A percentile compares a stretch with the other conserved stretches of the same genome.
Conservation (phyloP, 2,888 invertebrate genomes). For the Unio pictorum region DNA sequence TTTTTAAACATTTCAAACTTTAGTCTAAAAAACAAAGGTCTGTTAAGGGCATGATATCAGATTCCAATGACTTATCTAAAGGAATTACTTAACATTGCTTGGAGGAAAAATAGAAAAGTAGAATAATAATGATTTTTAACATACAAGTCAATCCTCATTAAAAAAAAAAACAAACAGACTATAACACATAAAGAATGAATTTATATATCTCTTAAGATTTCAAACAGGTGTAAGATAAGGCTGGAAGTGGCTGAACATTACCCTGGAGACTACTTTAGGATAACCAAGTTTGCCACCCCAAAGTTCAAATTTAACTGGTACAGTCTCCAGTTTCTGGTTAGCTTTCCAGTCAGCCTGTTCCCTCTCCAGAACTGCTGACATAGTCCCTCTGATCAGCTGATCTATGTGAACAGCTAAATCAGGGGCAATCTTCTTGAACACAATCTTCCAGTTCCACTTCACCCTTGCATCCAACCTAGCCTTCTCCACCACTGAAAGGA, state of each 20-base stretch:
- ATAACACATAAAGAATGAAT: no score
- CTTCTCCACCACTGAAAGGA: slow-evolving; percentile 57
- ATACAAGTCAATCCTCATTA: no score
- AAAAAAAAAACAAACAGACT: no score
- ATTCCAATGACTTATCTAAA: no score
- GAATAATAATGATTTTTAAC: no score
- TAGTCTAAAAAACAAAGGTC: no score
- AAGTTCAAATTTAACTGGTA: slow-evolving; percentile 38
- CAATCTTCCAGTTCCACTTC: slow-evolving; percentile 64
- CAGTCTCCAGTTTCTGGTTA: slow-evolving; percentile 39
- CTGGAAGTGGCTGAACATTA: slow-evolving; percentile 10
- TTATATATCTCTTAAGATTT: no score
- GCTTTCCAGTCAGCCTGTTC: slow-evolving; percentile 48
- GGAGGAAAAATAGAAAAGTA: no score
- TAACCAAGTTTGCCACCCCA: slow-evolving; percentile 62
- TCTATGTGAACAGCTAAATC: slow-evolving; percentile 60
- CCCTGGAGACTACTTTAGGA: slow-evolving; percentile 59
- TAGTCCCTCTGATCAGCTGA: slow-evolving; percentile 42
- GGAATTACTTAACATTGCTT: no score
- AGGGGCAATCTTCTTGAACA: slow-evolving; percentile 60
- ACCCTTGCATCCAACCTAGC: slow-evolving; percentile 57
- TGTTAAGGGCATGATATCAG: no score
- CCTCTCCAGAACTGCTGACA: slow-evolving; percentile 37
- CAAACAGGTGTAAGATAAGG: no score
- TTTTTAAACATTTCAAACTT: no score